Conservation (phyloP, 2,797 vertebrate species). For the Sternotherus odoratus region DNA sequence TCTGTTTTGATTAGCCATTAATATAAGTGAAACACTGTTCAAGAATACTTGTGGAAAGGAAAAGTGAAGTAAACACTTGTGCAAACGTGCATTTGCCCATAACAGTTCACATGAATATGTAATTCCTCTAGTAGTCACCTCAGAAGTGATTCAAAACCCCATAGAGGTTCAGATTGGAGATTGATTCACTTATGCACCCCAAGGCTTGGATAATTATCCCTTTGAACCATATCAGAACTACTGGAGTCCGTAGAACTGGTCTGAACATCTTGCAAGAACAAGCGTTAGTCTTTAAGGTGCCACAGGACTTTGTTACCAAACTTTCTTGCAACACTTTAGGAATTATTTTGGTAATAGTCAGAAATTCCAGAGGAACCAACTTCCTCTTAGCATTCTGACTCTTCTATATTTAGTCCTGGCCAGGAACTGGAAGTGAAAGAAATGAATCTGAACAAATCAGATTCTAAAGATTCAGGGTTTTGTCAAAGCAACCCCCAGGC, state of each 20-base stretch:
- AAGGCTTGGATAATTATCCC: background rate
- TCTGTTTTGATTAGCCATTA: conserved; percentile 5
- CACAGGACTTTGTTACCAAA: background rate
- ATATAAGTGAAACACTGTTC: conserved; percentile 38
- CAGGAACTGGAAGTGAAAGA: background rate
- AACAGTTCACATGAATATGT: conserved; percentile 21
- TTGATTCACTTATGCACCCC: background rate
- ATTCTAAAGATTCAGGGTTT: background rate
- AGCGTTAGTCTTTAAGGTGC: background rate
- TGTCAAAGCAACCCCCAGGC: background rate
- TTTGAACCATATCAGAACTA: background rate
- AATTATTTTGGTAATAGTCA: background rate
- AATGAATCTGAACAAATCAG: background rate
- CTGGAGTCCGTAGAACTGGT: background rate
- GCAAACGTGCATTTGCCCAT: conserved; percentile 31
- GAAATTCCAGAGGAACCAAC: background rate
- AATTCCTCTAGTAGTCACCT: conserved; percentile 34
- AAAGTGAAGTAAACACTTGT: conserved; percentile 32
- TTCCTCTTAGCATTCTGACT: conserved; percentile 13
- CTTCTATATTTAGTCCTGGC: background rate
- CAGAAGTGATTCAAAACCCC: conserved; percentile 35
- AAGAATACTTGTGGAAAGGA: conserved; percentile 25
- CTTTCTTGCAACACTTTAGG: background rate
- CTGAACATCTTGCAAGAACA: background rate
- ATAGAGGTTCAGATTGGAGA: background rate